Evolutionary conservation across 2,797 vertebrate genomes (phyloP).

Genomic region (Neoniphon sammara): DNA sequence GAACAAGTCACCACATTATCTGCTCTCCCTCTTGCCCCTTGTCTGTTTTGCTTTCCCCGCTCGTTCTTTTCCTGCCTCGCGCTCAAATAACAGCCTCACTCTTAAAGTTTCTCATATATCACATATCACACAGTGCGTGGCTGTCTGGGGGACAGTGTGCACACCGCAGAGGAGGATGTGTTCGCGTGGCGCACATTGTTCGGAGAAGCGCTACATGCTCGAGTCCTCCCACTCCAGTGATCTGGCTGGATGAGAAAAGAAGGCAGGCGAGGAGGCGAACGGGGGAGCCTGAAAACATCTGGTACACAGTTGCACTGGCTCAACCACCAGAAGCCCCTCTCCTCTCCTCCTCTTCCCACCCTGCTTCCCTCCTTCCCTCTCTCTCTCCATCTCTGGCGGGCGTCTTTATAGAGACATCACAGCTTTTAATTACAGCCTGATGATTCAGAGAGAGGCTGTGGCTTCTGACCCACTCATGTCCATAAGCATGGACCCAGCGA

Average conservation of each 20-base stretch:
- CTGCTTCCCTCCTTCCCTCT: conserved; percentile 38
- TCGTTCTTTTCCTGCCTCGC: conserved; percentile 55
- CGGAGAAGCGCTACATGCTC: conserved; percentile 54
- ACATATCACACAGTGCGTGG: conserved; percentile 51
- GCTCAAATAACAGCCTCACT: conserved; percentile 54
- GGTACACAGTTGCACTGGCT: conserved; percentile 82
- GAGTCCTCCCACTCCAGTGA: conserved; percentile 65
- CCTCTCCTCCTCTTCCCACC: conserved; percentile 39
- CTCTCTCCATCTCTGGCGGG: conserved; percentile 53
- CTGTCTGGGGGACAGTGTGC: conserved; percentile 49
- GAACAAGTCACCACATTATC: conserved; percentile 73
- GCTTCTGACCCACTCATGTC: conserved; percentile 78
- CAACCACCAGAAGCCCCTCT: conserved; percentile 71
- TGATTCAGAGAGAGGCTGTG: conserved; percentile 74
- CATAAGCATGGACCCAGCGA: conserved; percentile 64
- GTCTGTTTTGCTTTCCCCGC: conserved; percentile 55
- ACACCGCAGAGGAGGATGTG: conserved; percentile 65
- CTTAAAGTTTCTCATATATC: conserved; percentile 41
- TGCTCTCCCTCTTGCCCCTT: conserved; percentile 54
- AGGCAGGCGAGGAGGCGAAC: conserved; percentile 54
- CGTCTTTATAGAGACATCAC: conserved; percentile 74
- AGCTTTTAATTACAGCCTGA: conserved; percentile 80
- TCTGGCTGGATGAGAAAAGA: conserved; percentile 70
- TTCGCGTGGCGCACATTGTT: conserved; percentile 73
- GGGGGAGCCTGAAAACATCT: conserved; percentile 81